Evolutionary conservation across 2,113 vertebrate genomes (phyloP), one percentile per base, ranked within the genome.

Genomic region (Rutilus rutilus): DNA sequence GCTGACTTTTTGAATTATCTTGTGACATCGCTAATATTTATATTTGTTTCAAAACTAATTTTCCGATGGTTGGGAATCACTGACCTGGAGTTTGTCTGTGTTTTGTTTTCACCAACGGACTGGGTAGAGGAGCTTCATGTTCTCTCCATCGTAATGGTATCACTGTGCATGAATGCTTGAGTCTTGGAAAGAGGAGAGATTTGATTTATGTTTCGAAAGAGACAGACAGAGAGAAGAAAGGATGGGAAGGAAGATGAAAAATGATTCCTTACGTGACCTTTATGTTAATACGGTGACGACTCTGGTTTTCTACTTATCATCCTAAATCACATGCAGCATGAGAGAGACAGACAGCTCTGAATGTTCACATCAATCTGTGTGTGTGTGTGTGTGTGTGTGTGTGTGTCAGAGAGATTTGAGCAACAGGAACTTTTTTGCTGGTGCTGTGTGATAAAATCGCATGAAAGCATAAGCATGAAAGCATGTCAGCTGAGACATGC

Each of bases 261-360:
- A 81, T 71, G 52, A 73, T 79, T 86, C 47, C 64, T 67, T 77
- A 74, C 62, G 54, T 88, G 87, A 88, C 75, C 85, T 86, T 88
- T 83, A 83, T 65, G 74, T 78, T 73, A 86, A 75, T 60, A 80
- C 23, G 50, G 23, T n/a, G 57, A 57, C 23, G n/a, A 79, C 86
- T 85, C 76, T 42, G 45, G 54, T n/a, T 81, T 64, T 59, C 25
- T 77, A 79, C 80, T 80, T 71, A 86, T 84, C 81, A 59, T 86
- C 73, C 84, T 59, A 75, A 86, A 80, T 77, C 65, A 83, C 65
- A 59, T 52, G 11, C 64, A 50, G 4, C 77, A 86, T 77, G 79
- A 86, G 73, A 82, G 84, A 74, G 65, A 83, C 69, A 45, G 75
- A 84, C 87, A 88, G 85, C 87, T 75, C 42, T 39, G 54, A 86